Percentiles rank a stretch among this genome's conserved stretches.
Conservation (phyloP, 2,797 vertebrate species). For the Tolypeutes matacus region DNA sequence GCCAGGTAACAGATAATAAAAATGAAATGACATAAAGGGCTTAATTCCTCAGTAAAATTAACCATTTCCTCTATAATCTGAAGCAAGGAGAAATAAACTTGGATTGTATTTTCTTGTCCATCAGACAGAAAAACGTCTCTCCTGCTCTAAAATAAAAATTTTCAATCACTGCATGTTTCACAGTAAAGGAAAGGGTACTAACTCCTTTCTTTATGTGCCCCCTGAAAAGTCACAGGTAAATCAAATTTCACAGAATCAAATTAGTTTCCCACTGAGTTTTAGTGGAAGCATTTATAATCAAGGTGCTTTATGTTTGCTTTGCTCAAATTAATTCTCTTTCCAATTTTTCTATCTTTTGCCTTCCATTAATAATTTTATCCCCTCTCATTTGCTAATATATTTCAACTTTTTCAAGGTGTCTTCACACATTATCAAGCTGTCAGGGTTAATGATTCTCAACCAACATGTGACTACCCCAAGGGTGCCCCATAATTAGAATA, state of each 20-base stretch:
- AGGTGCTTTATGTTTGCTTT: not conserved
- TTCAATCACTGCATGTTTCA: not conserved
- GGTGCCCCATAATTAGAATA: not conserved
- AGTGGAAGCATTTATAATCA: not conserved
- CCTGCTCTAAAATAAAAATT: not conserved
- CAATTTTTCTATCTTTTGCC: slow-evolving; percentile 24
- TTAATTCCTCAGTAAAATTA: slow-evolving; percentile 21
- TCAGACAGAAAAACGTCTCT: not conserved
- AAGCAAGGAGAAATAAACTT: slow-evolving; percentile 37
- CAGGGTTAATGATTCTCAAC: not conserved
- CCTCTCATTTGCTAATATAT: slow-evolving; percentile 16
- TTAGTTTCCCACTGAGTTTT: not conserved
- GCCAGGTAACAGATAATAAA: not conserved
- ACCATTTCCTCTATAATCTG: slow-evolving; percentile 25
- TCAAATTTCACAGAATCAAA: slow-evolving; percentile 29
- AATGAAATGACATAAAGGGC: not conserved
- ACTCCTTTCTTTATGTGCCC: not conserved
- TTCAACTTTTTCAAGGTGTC: not conserved
- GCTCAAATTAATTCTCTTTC: slow-evolving; percentile 19
- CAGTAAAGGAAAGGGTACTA: not conserved
- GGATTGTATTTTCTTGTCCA: slow-evolving; percentile 6
- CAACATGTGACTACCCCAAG: slow-evolving; percentile 4
- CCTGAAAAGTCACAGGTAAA: slow-evolving; percentile 3
- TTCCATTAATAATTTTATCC: not conserved
- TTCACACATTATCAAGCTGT: slow-evolving; percentile 30